phyloP scores from a whole-genome alignment of 2,113 vertebrate genomes.

The Mesoclemmys tuberculata region DNA sequence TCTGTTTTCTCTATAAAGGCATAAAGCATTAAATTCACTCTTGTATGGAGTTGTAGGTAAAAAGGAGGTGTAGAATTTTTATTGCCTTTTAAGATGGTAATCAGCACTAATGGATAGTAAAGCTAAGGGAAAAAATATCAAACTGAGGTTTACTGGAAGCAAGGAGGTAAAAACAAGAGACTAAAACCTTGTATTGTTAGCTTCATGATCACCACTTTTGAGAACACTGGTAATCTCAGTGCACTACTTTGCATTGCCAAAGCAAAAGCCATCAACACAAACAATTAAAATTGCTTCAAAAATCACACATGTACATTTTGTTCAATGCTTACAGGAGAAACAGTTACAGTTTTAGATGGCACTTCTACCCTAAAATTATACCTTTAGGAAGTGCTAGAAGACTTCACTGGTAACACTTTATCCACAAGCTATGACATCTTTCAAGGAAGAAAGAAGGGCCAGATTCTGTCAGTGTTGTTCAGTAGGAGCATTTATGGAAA shows the following conservation, averaged over 20 bases:
- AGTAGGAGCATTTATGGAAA: too few species aligned
- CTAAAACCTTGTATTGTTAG: not conserved
- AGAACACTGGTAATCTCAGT: not conserved
- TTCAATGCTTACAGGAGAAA: not conserved
- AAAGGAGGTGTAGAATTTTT: not conserved
- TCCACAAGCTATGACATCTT: not conserved
- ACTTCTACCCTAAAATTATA: not conserved
- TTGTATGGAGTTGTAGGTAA: not conserved
- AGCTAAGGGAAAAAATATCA: not conserved
- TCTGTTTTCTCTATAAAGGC: not conserved
- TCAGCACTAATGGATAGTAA: not conserved
- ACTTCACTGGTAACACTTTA: not conserved
- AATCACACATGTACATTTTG: not conserved
- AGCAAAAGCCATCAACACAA: not conserved
- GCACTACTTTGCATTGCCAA: not conserved
- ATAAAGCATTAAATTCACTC: not conserved
- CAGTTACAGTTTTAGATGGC: not conserved
- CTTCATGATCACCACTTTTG: not conserved
- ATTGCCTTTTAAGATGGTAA: not conserved
- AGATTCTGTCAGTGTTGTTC: not conserved
- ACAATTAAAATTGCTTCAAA: not conserved
- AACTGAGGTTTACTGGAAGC: not conserved
- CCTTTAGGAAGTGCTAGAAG: slow-evolving; percentile 18
- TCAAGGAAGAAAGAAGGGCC: not conserved
- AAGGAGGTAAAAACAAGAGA: not conserved